Base-by-base conservation (phyloP, 2,797 vertebrate genomes). In the Avahi laniger region DNA sequence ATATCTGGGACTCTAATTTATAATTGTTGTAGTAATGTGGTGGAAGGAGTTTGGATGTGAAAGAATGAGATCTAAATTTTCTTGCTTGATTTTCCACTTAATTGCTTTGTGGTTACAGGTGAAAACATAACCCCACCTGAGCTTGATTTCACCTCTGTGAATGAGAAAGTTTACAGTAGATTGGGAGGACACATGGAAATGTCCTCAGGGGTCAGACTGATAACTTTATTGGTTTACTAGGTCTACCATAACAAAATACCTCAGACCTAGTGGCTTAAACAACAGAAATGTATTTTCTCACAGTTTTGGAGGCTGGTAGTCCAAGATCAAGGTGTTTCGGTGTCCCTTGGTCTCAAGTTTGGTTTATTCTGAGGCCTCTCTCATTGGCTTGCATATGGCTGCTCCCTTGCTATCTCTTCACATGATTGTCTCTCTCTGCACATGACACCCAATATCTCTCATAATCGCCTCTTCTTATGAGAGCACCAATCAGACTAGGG, bases 221-320 rank as follows among this genome's bases (percentile, higher is more conserved):
- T 82, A 81, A 63, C 88, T 69, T 75, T 48, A 3, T 57, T 81
- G 13, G 28, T 41, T 85, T 95, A 1, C 50, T 72, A 86, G 17
- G 41, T 54, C 33, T 78, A 28, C 48, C 28, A 24, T 81, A 76
- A n/a, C 61, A 72, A 78, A 12, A 33, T 73, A 78, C 7, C n/a
- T 41, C 20, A 86, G 30, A 92, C 20, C 67, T 11, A 73, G 8
- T 61, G 24, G 14, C 43, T 93, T 88, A 54, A 72, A 59, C 17
- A 81, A n/a, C 38, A 87, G 81, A 70, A 61, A 65, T 67, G 83
- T 79, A 82, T 86, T 86, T 79, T 89, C 52, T 93, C 41, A 63
- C 11, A 20, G 26, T 78, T 94, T 17, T 89, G 20, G 50, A 85
- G 67, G 30, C 72, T 69, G 7, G 43, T 69, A 69, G 41, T 88